Evolutionary conservation across 2,888 invertebrate genomes (phyloP).

Genomic region (Opisthograptis luteolata): DNA sequence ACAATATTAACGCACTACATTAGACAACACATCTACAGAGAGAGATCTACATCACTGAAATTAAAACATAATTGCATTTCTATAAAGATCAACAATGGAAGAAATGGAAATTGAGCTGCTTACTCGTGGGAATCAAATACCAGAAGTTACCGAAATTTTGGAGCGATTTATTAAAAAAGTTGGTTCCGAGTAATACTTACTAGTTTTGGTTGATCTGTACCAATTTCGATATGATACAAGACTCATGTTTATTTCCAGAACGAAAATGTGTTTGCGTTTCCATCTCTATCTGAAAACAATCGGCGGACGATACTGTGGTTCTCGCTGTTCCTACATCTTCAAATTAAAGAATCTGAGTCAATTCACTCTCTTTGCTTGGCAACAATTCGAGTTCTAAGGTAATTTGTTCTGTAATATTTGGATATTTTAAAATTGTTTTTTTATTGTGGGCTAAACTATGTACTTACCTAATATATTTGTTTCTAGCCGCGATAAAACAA

Average conservation of each 20-base stretch:
- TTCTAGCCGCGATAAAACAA: constrained; percentile 90
- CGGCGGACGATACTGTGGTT: constrained; percentile 85
- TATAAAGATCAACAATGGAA: no score
- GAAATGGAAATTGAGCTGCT: constrained; percentile 66
- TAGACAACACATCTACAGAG: no score
- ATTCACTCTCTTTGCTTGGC: constrained; percentile 84
- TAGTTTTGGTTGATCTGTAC: not conserved
- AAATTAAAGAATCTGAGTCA: constrained; percentile 67
- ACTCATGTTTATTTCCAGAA: constrained; percentile 58
- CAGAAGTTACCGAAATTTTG: constrained; percentile 54
- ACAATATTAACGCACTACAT: no score
- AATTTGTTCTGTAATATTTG: constrained; percentile 33
- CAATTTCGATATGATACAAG: not conserved
- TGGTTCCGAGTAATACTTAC: constrained; percentile 9
- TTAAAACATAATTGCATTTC: no score
- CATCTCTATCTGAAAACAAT: constrained; percentile 82
- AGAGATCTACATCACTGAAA: no score
- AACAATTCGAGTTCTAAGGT: constrained; percentile 88
- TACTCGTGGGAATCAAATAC: constrained; percentile 48
- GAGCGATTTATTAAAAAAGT: constrained; percentile 63
- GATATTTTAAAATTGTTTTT: no score
- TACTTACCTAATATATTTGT: constrained; percentile 9
- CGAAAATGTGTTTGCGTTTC: constrained; percentile 84
- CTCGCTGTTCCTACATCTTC: constrained; percentile 84
- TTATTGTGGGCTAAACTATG: not conserved